Evolutionary conservation across 1,140 invertebrate species (phyloP).

Genomic region (Hycleus cichorii): DNA sequence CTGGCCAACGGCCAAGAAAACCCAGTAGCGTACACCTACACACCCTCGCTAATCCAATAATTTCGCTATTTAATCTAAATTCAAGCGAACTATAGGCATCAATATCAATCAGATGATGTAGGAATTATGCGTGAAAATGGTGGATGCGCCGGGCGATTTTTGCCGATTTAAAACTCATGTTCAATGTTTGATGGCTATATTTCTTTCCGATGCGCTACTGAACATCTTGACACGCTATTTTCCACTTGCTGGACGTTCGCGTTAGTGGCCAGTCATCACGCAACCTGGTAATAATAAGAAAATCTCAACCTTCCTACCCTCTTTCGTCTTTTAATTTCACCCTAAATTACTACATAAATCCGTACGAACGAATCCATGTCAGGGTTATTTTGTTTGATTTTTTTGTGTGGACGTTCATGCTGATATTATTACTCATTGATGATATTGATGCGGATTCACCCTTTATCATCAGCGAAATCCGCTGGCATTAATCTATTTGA

Average conservation of each 20-base stretch:
- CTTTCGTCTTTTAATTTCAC: neutral
- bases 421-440: constrained; percentile 1
- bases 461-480: too few relatives aligned
- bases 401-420: neutral
- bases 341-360: constrained; percentile 13
- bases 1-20: constrained; percentile 21
- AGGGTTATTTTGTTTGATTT: constrained; percentile 18
- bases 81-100: too few relatives aligned
- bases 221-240: constrained; percentile 30
- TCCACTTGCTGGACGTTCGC: constrained; percentile 29
- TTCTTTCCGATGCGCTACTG: constrained; percentile 20
- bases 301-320: neutral
- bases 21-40: too few relatives aligned
- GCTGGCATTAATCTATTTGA: too few relatives aligned
- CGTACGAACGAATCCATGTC: constrained; percentile 14
- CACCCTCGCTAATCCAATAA: too few relatives aligned
- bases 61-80: too few relatives aligned
- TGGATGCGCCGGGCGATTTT: constrained; percentile 6
- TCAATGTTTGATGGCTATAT: neutral
- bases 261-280: constrained; percentile 19
- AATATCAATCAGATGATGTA: neutral
- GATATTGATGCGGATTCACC: neutral
- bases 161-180: too few relatives aligned
- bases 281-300: constrained; percentile 24
- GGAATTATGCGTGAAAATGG: neutral